Percentiles rank a stretch among this genome's conserved stretches.
phyloP scores from a whole-genome alignment of 1,140 invertebrate species.

The Gryon sp. region DNA sequence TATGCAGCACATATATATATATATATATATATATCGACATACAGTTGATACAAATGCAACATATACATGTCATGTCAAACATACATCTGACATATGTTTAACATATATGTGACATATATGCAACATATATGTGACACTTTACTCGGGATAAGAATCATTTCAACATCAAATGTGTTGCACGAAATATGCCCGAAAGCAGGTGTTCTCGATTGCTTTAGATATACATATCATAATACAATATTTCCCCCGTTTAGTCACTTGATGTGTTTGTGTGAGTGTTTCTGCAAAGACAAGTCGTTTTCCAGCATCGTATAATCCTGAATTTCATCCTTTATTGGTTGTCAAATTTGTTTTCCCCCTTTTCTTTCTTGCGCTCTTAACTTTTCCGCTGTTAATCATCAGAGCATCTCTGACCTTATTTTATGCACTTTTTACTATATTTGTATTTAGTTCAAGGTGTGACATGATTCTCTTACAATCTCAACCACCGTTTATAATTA shows the following conservation, averaged over 20 bases:
- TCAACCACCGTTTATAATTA: slow-evolving; percentile 28
- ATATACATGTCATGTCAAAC: too few species aligned
- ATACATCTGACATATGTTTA: too few species aligned
- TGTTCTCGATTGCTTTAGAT: slow-evolving; percentile 72
- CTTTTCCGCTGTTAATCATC: slow-evolving; percentile 25
- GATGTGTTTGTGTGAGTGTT: too few species aligned
- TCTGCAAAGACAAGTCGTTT: slow-evolving; percentile 43
- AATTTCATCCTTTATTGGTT: slow-evolving; percentile 41
- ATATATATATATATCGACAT: too few species aligned
- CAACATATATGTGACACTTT: too few species aligned
- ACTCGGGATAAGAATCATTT: slow-evolving; percentile 76
- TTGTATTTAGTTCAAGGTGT: slow-evolving; percentile 29
- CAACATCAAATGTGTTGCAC: slow-evolving; percentile 58
- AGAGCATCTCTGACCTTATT: slow-evolving; percentile 64
- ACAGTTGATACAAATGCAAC: too few species aligned
- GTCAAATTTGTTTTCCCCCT: slow-evolving; percentile 35
- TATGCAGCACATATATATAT: too few species aligned
- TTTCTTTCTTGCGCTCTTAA: slow-evolving; percentile 4
- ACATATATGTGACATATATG: too few species aligned
- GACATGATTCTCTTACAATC: slow-evolving; percentile 34
- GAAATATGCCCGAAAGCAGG: slow-evolving; percentile 68
- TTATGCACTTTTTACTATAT: slow-evolving; percentile 18
- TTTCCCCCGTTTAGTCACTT: too few species aligned
- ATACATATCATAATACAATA: slow-evolving; percentile 71
- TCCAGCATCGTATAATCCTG: slow-evolving; percentile 43